Base-by-base conservation (phyloP, 2,113 vertebrate genomes). In the Amazona guildingii region DNA sequence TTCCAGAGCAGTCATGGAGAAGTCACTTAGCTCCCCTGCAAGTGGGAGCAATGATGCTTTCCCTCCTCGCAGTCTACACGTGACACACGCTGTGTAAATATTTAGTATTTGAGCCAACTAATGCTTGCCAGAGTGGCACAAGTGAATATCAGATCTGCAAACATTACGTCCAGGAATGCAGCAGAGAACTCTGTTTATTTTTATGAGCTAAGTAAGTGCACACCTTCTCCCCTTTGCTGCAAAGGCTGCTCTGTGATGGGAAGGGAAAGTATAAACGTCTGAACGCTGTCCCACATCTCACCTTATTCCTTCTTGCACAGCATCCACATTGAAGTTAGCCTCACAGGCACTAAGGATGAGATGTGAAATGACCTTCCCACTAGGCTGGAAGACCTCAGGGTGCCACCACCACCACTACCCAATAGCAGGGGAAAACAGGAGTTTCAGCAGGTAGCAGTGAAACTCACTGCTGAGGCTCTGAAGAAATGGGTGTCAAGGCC, bases 71-170 rank as follows among this genome's bases (percentile, higher is more conserved):
- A 27, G 15, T 29, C 57, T 55, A 48, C 94, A 95, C 66, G 37
- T 95, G 94, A 89, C 84, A 72, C 27, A 11, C 1, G 0, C 81
- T 95, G 31, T 89, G 81, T 95, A 96, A 96, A 97, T 95, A 96
- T 96, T 96, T 95, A 96, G 83, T 73, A 91, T 96, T 89, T 84
- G 86, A 94, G 92, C 25, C n/a, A 92, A 86, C 77, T 96, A 94
- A 89, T 6, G 6, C 95, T 82, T 91, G 90, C 83, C 0, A 12
- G 77, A 91, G 88, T 10, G 37, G 91, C 92, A 92, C 55, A 69
- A 95, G 95, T 86, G 92, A 97, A 33, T 93, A 95, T 96, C 91
- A 94, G 83, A 84, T 89, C 94, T 95, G 94, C 95, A 94, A 95
- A 93, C 44, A 94, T 95, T 94, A 94, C 14, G 73, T 92, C 83